Evolutionary conservation across 2,797 vertebrate species (phyloP), one percentile per base, ranked within the genome.

Genomic region (Coreius guichenoti): DNA sequence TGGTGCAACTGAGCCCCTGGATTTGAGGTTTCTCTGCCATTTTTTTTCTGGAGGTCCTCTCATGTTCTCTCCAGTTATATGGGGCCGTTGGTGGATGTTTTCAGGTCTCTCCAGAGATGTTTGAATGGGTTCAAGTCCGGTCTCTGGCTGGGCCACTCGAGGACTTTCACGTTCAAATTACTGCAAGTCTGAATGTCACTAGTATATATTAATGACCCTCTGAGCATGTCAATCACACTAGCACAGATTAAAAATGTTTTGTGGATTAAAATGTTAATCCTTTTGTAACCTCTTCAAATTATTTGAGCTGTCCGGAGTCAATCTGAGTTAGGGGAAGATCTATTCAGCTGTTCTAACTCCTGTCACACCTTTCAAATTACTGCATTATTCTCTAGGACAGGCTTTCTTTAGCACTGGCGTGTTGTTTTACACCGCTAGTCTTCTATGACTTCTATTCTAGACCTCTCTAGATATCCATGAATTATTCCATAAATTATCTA

Each of bases 211-310:
- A 86, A 87, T 90, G 85, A 86, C 79, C 89, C 83, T 82, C 83
- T 88, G 83, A 88, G 89, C 67, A 45, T 89, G 91, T 91, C 86
- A 91, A 91, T 89, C 91, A 88, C 90, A 82, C 88, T 88, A 82
- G 9, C 91, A 11, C 91, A 92, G 93, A 94, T 95, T 95, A 93
- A 86, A 84, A 69, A 74, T 81, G 75, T 79, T 81, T 87, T 87
- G 80, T 81, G 75, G 82, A 85, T 86, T 89, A 43, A 83, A 83
- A 74, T 69, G 76, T 51, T 84, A 87, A 86, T 88, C 85, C 63
- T 63, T 58, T 84, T 58, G 51, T 43, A 78, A 69, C 67, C 80
- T 74, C 45, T 68, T 43, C n/a, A 51, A 83, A 81, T 73, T 12
- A 31, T 73, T 87, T 0, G 6, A 73, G 29, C 56, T 39, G 31